Base-by-base conservation (phyloP, 2,797 vertebrate genomes). In the Lophius americanus region DNA sequence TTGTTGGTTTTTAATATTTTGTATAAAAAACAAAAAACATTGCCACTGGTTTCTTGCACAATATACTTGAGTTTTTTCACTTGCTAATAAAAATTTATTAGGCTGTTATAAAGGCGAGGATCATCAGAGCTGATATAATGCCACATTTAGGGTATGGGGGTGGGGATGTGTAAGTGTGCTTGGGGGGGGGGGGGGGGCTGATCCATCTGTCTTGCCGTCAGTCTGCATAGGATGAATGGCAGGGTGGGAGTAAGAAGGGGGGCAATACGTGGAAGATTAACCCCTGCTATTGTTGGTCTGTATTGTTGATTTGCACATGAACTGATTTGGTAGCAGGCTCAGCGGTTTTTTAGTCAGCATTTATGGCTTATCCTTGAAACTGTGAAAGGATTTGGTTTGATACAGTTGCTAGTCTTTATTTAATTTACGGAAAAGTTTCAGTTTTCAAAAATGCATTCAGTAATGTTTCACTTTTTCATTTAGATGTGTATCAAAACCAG, bases 171-270 rank as follows among this genome's bases (percentile, higher is more conserved):
- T 80, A 42, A 78, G 76, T 58, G 64, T 9, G 49, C 8, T 6
- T 1, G 14, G 14, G 36, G 13, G 75, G 76, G 81, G 58, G 79
- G 74, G 66, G 82, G 85, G 81, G 78, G 68, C 78, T 89, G 56
- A 86, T 89, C 87, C 89, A 91, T 92, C 89, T 91, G 91, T 91
- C 83, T 89, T 70, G 73, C 84, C 82, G 82, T 64, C 86, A 82
- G 58, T 68, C 58, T 81, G 64, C 60, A 68, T 68, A 51, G 68
- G 67, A 52, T 82, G 83, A 83, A 75, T 83, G 76, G 76, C 52
- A 72, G 78, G 13, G 49, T 62, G 74, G 60, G 54, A 7, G 59
- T 36, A 52, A 46, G 50, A 47, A 46, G 54, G 66, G 82, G 74
- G 69, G 52, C 38, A 62, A 47, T 69, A 71, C 76, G 78, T 88